phyloP scores from a whole-genome alignment of 2,888 invertebrate genomes.

The Galerucella nymphaeae region DNA sequence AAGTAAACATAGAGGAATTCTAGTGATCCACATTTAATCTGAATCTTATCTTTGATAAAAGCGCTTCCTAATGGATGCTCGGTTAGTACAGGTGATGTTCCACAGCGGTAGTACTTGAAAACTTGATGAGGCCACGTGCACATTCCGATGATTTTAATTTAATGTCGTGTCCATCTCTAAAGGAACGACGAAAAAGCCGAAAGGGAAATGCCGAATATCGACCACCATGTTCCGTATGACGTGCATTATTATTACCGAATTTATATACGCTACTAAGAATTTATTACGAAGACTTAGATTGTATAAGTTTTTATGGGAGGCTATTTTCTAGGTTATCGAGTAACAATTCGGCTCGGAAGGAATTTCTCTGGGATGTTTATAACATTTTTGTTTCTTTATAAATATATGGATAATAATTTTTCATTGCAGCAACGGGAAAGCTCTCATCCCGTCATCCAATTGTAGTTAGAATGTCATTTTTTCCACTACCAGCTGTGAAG shows the following conservation, averaged over 20 bases:
- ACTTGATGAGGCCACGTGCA: constrained; percentile 49
- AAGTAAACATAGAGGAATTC: constrained; percentile 12
- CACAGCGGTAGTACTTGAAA: background rate
- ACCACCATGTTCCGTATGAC: constrained; percentile 37
- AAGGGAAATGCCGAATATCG: constrained; percentile 31
- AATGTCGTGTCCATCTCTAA: constrained; percentile 41
- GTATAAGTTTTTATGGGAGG: background rate
- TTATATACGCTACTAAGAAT: constrained; percentile 25
- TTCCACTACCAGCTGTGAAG: too few species aligned
- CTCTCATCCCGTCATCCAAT: too few species aligned
- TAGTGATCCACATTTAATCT: constrained; percentile 26
- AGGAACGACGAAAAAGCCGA: constrained; percentile 30
- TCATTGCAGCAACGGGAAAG: too few species aligned
- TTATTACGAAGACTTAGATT: background rate
- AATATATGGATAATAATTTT: background rate
- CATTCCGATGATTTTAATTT: constrained; percentile 44
- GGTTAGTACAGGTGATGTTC: constrained; percentile 46
- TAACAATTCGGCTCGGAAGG: background rate
- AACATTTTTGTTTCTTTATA: background rate
- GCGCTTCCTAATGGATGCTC: constrained; percentile 33
- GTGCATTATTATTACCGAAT: background rate
- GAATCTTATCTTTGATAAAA: constrained; percentile 32
- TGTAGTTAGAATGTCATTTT: too few species aligned
- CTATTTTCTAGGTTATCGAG: constrained; percentile 1
- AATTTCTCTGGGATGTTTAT: background rate